These are phyloP conservation scores for Arrhopalites spinosus DNA, from an alignment of 2,888 invertebrate species.

Conservation along the genomic window DNA sequence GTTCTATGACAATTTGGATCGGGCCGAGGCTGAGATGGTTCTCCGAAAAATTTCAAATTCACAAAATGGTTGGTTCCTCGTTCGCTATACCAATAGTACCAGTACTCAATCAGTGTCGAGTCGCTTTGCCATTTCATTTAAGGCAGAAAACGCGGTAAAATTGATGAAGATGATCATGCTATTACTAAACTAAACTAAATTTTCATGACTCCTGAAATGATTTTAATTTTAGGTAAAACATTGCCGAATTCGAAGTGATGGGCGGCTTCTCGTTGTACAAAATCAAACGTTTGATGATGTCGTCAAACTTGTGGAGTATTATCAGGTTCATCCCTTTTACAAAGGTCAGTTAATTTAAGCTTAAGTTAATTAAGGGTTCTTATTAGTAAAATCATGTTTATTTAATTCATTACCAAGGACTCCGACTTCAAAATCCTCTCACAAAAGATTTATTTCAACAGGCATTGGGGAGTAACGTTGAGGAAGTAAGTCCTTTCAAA, in stretches of 20 bases:
- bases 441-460: no score
- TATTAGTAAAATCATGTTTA: no score
- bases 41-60: constrained; percentile 47
- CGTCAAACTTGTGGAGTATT: constrained; percentile 88
- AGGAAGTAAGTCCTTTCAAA: no score
- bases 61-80: constrained; percentile 54
- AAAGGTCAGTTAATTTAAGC: constrained; percentile 64
- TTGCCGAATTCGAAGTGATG: constrained; percentile 91
- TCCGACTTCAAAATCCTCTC: no score
- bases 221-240: constrained; percentile 91
- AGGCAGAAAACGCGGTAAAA: constrained; percentile 66
- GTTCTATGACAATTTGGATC: constrained; percentile 45
- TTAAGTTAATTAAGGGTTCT: no score
- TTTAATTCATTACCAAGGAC: no score
- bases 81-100: constrained; percentile 41
- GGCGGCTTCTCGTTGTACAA: constrained; percentile 86
- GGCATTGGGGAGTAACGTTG: no score
- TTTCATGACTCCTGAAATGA: no score
- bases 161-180: no score
- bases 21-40: constrained; percentile 48
- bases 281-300: constrained; percentile 91
- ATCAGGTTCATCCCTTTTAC: constrained; percentile 87
- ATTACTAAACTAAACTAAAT: no score
- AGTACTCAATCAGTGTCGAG: not conserved
- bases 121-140: constrained; percentile 42